A percentile compares a stretch with the other conserved stretches of the same genome.
phyloP scores from a whole-genome alignment of 92 coral and sea anemone species.

The Umimayanthus chanpuru region DNA sequence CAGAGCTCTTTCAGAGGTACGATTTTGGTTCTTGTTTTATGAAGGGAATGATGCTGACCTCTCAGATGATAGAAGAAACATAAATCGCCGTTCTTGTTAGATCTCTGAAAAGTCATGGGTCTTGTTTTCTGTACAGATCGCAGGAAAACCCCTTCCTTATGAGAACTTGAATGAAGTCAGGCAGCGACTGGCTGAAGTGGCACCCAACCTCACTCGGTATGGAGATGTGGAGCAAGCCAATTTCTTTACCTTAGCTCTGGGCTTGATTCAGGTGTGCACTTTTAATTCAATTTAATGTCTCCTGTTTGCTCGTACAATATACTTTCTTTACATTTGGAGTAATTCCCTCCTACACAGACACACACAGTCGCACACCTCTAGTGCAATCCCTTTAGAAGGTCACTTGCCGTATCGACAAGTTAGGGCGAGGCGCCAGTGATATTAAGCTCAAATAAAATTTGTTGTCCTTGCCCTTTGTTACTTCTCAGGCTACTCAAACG shows the following conservation, averaged over 20 bases:
- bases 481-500: too few relatives aligned
- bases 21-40: background rate
- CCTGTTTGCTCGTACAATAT: background rate
- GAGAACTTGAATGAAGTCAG: constrained; percentile 89
- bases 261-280: constrained; percentile 77
- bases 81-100: background rate
- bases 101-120: background rate
- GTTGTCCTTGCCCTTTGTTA: too few relatives aligned
- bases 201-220: constrained; percentile 95
- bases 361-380: too few relatives aligned
- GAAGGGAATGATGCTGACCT: background rate
- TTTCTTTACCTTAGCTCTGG: constrained; percentile 90
- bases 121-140: constrained; percentile 57
- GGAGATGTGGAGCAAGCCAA: constrained; percentile 99
- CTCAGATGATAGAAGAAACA: background rate
- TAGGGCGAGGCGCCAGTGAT: too few relatives aligned
- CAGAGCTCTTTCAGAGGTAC: constrained; percentile 97
- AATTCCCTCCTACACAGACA: too few relatives aligned
- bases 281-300: background rate
- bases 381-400: too few relatives aligned
- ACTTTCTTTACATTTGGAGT: too few relatives aligned
- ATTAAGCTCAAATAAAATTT: too few relatives aligned
- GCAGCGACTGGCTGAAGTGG: constrained; percentile 89
- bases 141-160: constrained; percentile 84
- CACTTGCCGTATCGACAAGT: too few relatives aligned